Base-by-base conservation (phyloP, 92 coral and sea anemone species). In the Bergia puertoricense region DNA sequence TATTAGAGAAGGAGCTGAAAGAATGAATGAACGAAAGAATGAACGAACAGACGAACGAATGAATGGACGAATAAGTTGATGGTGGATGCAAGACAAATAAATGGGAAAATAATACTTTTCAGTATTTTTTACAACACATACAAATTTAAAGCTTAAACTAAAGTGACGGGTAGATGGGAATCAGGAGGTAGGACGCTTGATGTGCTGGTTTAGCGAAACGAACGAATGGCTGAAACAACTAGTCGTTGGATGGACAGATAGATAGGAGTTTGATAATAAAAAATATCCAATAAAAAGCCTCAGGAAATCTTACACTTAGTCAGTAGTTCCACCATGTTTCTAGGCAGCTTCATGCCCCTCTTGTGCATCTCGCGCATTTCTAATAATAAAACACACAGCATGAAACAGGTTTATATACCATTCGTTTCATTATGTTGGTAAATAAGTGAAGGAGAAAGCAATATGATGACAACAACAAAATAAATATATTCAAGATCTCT, bases 291-390 rank as follows among this genome's bases (percentile, higher is more conserved):
- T n/a, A n/a, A 38, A 22, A 22, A 18, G 13, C 7, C 74, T 18
- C 74, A 69, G 14, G 39, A 77, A 45, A 46, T 59, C 85, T 38
- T 80, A 80, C 85, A 80, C 15, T 80, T 37, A 22, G 85, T 37
- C 68, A 80, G 85, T 30, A 50, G 62, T 14, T 80, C 85, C 85
- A 80, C 30, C 85, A 80, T 50, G 46, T 30, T 56, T 51, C 69
- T 59, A 8, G 85, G 71, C 30, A 80, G 22, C 41, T 80, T 80
- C 72, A 54, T 80, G 4, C 85, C 85, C 51, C 85, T 51, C 67
- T 80, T 80, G 44, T 54, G 85, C 85, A 80, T 80, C 69, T 38
- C 85, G 41, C 85, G 85, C 38, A 80, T 41, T 56, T 80, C 85
- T 80, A 48, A 8, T 5, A 38, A 72, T 16, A 51, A 38, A 39